Evolutionary conservation across 2,113 vertebrate species (phyloP).

Genomic region (Phycodurus eques): DNA sequence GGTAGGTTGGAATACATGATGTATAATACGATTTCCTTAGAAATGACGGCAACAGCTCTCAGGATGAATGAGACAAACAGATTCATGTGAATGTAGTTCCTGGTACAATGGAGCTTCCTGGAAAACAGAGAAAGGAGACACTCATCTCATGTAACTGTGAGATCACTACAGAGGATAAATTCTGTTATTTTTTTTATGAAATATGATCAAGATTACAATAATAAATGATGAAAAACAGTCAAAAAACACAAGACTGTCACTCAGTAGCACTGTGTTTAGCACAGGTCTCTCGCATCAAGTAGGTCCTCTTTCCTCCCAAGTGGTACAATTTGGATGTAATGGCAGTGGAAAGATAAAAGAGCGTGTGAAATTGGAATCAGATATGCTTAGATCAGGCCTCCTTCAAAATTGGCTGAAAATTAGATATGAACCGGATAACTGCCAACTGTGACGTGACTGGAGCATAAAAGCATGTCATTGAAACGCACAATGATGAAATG

Average conservation of each 20-base stretch:
- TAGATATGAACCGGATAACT: neutral
- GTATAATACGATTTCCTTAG: slow-evolving; percentile 78
- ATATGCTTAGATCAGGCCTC: neutral
- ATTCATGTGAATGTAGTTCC: slow-evolving; percentile 98
- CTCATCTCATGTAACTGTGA: slow-evolving; percentile 12
- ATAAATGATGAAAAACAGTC: neutral
- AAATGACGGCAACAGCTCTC: slow-evolving; percentile 79
- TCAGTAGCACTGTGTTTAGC: neutral
- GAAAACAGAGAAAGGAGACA: slow-evolving; percentile 27
- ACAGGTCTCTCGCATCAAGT: neutral
- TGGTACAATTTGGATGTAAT: neutral
- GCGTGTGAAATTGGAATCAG: neutral
- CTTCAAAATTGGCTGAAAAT: neutral
- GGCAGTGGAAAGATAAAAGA: neutral
- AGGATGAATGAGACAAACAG: slow-evolving; percentile 92
- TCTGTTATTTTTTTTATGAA: neutral
- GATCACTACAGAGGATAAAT: slow-evolving; percentile 20
- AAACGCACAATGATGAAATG: neutral
- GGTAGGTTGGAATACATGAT: slow-evolving; percentile 77
- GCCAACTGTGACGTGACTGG: neutral
- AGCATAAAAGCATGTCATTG: neutral
- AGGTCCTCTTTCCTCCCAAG: neutral
- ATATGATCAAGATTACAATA: neutral
- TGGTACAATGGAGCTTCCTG: slow-evolving; percentile 96
- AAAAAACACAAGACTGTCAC: neutral